phyloP scores from a whole-genome alignment of 1,140 invertebrate species.

The Drosophila pseudoobscura region DNA sequence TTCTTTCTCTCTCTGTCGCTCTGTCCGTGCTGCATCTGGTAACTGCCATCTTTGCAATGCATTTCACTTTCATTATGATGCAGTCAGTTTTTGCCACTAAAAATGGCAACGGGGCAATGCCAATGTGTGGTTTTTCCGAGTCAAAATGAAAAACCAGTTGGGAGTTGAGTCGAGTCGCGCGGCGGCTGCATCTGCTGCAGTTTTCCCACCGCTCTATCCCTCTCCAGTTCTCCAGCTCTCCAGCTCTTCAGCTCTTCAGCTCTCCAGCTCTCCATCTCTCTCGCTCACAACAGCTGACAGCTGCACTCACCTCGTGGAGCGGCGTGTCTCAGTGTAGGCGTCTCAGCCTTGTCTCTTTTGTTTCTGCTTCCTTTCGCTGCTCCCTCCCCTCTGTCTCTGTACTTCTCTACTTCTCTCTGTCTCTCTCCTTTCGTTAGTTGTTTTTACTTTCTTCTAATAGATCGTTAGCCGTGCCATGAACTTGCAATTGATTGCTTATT shows the following conservation, averaged over 20 bases:
- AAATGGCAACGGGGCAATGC: constrained; percentile 74
- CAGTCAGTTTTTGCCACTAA: constrained; percentile 80
- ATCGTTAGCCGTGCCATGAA: constrained; percentile 79
- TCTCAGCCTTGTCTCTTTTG: constrained; percentile 13
- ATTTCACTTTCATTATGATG: constrained; percentile 82
- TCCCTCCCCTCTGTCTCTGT: constrained; percentile 1
- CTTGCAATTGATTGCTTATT: constrained; percentile 81
- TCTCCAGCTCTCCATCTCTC: constrained; percentile 14
- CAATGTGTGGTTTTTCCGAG: constrained; percentile 79
- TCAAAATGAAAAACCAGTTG: constrained; percentile 78
- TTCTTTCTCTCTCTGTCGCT: constrained; percentile 4
- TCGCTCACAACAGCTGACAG: constrained; percentile 73
- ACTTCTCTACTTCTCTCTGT: constrained; percentile 16
- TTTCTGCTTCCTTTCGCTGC: constrained; percentile 4
- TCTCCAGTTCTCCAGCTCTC: neutral
- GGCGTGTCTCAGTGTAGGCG: constrained; percentile 42
- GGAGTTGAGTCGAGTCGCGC: constrained; percentile 12
- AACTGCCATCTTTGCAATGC: constrained; percentile 77
- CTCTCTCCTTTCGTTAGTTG: constrained; percentile 68
- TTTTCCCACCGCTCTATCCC: constrained; percentile 26
- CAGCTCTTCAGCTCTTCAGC: neutral
- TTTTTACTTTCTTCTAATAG: constrained; percentile 82
- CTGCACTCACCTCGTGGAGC: constrained; percentile 58
- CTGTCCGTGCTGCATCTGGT: constrained; percentile 43
- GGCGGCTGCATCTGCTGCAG: constrained; percentile 16